Evolutionary conservation across 2,797 vertebrate genomes (phyloP).

Genomic region (Spatula clypeata): DNA sequence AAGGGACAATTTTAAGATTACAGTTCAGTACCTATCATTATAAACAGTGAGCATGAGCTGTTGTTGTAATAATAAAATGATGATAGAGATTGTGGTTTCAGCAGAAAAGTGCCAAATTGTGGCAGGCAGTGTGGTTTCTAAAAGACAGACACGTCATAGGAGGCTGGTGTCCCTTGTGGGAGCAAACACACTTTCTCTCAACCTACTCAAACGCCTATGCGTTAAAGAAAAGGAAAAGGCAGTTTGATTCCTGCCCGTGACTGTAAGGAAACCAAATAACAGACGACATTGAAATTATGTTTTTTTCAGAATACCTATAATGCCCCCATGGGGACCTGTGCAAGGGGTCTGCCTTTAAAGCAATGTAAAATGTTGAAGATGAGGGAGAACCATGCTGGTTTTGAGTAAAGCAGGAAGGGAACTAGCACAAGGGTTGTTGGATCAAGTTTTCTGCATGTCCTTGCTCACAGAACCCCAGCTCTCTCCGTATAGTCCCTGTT

Average conservation of each 20-base stretch:
- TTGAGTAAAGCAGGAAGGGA: not conserved
- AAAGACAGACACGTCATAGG: not conserved
- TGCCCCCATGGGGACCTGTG: accelerated
- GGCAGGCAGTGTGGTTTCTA: not conserved
- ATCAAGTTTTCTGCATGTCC: not conserved
- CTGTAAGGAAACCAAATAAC: not conserved
- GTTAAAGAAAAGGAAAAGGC: not conserved
- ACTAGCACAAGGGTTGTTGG: not conserved
- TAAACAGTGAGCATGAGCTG: not conserved
- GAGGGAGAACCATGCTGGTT: not conserved
- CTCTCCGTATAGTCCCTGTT: not conserved
- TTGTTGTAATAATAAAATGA: not conserved
- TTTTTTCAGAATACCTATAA: not conserved
- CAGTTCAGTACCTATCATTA: not conserved
- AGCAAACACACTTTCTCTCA: not conserved
- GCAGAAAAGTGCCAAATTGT: not conserved
- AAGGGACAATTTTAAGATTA: not conserved
- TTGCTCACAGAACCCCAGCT: not conserved
- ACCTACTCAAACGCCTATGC: not conserved
- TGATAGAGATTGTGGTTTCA: not conserved
- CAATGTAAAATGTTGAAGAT: not conserved
- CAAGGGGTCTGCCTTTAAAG: not conserved
- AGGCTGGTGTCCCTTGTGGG: not conserved
- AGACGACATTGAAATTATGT: not conserved
- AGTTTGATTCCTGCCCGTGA: not conserved